Evolutionary conservation across 2,888 invertebrate genomes (phyloP).

Genomic region (Polymixis flavicincta): DNA sequence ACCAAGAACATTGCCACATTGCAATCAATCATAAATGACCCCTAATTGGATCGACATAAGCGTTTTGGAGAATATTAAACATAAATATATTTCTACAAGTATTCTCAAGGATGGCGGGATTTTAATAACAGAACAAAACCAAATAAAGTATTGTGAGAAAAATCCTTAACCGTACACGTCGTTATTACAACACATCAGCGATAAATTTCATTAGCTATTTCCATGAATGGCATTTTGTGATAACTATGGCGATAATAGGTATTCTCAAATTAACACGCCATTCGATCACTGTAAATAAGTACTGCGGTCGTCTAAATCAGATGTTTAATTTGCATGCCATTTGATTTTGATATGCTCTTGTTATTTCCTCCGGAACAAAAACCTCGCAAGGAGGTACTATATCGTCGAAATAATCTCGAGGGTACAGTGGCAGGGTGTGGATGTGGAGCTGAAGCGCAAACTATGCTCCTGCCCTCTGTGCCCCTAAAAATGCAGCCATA

Average conservation of each 20-base stretch:
- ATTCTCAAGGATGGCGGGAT: conserved; percentile 18
- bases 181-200: conserved; percentile 4
- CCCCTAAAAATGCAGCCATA: not conserved
- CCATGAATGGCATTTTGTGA: conserved; percentile 15
- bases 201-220: conserved; percentile 26
- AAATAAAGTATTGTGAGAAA: not conserved
- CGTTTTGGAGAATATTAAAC: conserved; percentile 3
- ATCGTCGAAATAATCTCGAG: not conserved
- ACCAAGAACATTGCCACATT: conserved; percentile 12
- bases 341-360: conserved; percentile 8
- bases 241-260: conserved; percentile 14
- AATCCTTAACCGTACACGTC: not conserved
- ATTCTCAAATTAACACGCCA: conserved; percentile 33
- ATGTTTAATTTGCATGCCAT: conserved; percentile 18
- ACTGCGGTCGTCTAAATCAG: not conserved
- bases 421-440: not conserved
- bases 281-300: conserved; percentile 20
- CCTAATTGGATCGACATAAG: not conserved
- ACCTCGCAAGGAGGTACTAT: not conserved
- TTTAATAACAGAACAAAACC: not conserved
- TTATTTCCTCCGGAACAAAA: not conserved
- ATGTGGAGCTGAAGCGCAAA: not conserved
- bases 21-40: conserved; percentile 23
- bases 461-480: not conserved
- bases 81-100: conserved; percentile 11